Evolutionary conservation across 1,140 invertebrate genomes (phyloP).

Genomic region (Saccostrea echinata): DNA sequence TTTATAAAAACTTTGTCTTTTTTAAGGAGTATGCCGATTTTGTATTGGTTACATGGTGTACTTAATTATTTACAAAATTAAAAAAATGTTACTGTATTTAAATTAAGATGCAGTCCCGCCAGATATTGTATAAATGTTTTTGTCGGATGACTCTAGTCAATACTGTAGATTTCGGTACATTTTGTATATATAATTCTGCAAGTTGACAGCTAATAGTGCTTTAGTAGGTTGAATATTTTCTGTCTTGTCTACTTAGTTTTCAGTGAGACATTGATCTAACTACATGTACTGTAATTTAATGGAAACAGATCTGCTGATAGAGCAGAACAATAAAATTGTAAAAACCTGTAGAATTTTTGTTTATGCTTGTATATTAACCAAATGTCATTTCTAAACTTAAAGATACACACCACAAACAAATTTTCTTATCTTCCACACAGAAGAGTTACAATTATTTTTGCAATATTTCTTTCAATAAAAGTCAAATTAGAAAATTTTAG

Average conservation of each 20-base stretch:
- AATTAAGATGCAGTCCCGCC: neutral
- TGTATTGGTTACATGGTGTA: neutral
- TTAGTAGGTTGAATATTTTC: conserved; percentile 17
- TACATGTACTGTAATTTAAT: conserved; percentile 21
- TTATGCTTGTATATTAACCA: neutral
- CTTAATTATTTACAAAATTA: neutral
- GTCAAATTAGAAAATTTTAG: no score
- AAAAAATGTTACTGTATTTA: neutral
- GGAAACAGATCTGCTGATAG: conserved; percentile 12
- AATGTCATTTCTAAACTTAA: no score
- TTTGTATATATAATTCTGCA: conserved; percentile 12
- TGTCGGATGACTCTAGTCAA: conserved; percentile 11
- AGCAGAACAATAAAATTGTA: conserved; percentile 17
- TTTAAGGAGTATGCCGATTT: neutral
- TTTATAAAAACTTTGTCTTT: neutral
- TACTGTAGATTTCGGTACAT: neutral
- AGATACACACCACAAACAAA: no score
- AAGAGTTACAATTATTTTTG: no score
- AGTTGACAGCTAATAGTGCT: conserved; percentile 17
- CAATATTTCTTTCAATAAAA: no score
- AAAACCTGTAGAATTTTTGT: neutral
- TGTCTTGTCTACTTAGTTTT: conserved; percentile 14
- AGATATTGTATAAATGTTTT: neutral
- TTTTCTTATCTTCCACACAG: no score
- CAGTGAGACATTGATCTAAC: conserved; percentile 11